A percentile compares a stretch with the other conserved stretches of the same genome.
phyloP scores from a whole-genome alignment of 2,797 vertebrate species.

The Schizopygopsis pylzovi region DNA sequence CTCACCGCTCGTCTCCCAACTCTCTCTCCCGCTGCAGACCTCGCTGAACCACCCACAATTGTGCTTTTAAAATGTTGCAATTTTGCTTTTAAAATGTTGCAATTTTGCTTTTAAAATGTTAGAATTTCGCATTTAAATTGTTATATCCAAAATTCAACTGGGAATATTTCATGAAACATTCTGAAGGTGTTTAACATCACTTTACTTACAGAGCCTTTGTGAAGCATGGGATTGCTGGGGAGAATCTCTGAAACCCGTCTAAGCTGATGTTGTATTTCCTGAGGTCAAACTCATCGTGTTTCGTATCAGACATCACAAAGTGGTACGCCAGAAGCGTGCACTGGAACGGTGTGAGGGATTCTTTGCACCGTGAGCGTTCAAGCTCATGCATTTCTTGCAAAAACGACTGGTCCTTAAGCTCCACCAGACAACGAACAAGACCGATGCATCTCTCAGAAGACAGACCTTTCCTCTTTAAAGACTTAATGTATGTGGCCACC shows the following conservation, averaged over 20 bases:
- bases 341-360: conserved; percentile 2
- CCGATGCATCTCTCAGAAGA: conserved; percentile 25
- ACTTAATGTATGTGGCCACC: conserved; percentile 25
- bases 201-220: conserved; percentile 29
- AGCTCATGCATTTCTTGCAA: not conserved
- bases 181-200: not conserved
- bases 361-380: not conserved
- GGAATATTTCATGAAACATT: not conserved
- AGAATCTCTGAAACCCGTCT: not conserved
- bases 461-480: not conserved
- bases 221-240: conserved; percentile 3
- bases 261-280: conserved; percentile 18
- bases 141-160: not conserved
- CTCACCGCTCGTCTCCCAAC: too few species aligned
- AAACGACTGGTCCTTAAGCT: conserved; percentile 18
- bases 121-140: too few species aligned
- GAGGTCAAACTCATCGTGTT: conserved; percentile 21
- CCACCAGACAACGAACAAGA: conserved; percentile 34
- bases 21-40: too few species aligned
- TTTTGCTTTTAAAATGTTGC: too few species aligned
- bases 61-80: too few species aligned
- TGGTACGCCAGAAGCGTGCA: conserved; percentile 29
- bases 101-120: too few species aligned
- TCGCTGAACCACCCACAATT: too few species aligned
- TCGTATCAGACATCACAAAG: not conserved